Percentiles rank a stretch among this genome's conserved stretches.
phyloP scores from a whole-genome alignment of 64 coral and sea anemone species.

The Montipora efflorescens region DNA sequence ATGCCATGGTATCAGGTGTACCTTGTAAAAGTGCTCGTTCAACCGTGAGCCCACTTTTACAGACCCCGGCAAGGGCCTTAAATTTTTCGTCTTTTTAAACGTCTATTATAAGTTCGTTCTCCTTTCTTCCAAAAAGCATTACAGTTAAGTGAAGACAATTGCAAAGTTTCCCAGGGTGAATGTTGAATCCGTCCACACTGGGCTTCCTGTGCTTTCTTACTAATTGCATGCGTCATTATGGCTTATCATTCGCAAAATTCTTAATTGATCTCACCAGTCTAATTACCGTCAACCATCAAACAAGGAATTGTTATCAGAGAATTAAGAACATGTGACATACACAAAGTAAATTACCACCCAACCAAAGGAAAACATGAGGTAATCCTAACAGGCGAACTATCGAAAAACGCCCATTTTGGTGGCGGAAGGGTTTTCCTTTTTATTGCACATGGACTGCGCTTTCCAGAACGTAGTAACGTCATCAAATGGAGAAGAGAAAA shows the following conservation, averaged over 20 bases:
- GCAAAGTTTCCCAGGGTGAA: too few species aligned
- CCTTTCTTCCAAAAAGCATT: too few species aligned
- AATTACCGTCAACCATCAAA: not conserved
- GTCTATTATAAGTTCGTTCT: too few species aligned
- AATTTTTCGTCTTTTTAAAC: too few species aligned
- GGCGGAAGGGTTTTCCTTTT: not conserved
- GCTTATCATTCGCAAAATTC: not conserved
- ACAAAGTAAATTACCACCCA: slow-evolving; percentile 35
- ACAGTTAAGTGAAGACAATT: too few species aligned
- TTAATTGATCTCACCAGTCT: not conserved
- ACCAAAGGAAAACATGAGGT: not conserved
- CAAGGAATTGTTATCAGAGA: not conserved
- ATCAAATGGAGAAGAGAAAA: not conserved
- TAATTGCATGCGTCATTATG: not conserved
- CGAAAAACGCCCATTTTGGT: not conserved
- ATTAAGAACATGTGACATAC: slow-evolving; percentile 24
- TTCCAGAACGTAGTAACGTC: not conserved
- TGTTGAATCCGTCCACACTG: too few species aligned
- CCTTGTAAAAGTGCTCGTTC: too few species aligned
- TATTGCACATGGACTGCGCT: not conserved
- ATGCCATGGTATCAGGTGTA: too few species aligned
- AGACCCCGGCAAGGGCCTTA: too few species aligned
- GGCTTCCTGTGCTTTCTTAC: too few species aligned
- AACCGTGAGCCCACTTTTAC: too few species aligned
- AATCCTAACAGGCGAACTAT: not conserved